These are phyloP conservation scores for Lithophane semibrunnea DNA, from an alignment of 2,888 invertebrate species.

Conservation along the genomic window DNA sequence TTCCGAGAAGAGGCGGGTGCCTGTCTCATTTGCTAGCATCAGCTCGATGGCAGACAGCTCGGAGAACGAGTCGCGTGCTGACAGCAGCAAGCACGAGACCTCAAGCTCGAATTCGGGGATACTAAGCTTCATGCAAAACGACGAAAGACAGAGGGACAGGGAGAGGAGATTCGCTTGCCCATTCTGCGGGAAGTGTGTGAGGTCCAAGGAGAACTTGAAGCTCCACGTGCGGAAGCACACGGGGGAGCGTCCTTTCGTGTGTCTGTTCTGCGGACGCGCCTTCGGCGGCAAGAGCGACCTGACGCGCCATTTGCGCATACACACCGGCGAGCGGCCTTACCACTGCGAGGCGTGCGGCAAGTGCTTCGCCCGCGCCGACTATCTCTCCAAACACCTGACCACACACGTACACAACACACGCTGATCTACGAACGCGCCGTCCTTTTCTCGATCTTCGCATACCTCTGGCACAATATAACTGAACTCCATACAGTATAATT, in stretches of 20 bases:
- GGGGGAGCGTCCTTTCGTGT: constrained; percentile 97
- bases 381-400: constrained; percentile 97
- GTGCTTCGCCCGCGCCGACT: constrained; percentile 97
- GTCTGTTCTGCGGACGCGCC: constrained; percentile 96
- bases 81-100: constrained; percentile 87
- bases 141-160: constrained; percentile 90
- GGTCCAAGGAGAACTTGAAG: constrained; percentile 96
- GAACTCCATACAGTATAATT: constrained; percentile 51
- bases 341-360: constrained; percentile 98
- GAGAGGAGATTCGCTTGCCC: constrained; percentile 96
- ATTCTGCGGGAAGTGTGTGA: constrained; percentile 96
- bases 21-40: constrained; percentile 89
- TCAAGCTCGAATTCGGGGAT: constrained; percentile 90
- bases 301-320: constrained; percentile 96
- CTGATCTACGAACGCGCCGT: constrained; percentile 83
- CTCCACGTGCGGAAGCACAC: constrained; percentile 96
- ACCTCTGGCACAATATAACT: constrained; percentile 65
- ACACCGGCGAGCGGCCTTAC: constrained; percentile 97
- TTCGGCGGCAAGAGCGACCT: constrained; percentile 97
- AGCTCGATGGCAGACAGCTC: constrained; percentile 90
- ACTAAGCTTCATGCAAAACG: constrained; percentile 92
- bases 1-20: constrained; percentile 80
- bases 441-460: constrained; percentile 69
- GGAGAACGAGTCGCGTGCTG: constrained; percentile 87
- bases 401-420: constrained; percentile 96